Evolutionary conservation across 2,797 vertebrate species (phyloP).

Genomic region (Poeciliopsis paucimaculata): DNA sequence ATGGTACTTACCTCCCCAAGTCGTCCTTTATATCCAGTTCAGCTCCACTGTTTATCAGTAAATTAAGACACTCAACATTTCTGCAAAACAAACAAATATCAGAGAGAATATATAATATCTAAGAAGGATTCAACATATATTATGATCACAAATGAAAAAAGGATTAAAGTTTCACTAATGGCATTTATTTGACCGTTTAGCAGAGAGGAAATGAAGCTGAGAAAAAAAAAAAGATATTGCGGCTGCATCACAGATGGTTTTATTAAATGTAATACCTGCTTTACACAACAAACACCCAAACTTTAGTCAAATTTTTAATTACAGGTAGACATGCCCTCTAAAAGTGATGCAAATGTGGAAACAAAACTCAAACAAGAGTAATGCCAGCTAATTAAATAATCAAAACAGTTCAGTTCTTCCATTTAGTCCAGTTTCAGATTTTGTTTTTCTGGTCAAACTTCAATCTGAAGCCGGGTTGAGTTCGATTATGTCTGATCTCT

Average conservation of each 20-base stretch:
- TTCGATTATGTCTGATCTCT: conserved; percentile 9
- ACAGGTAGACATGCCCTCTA: background rate
- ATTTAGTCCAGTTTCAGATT: background rate
- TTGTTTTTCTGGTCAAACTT: background rate
- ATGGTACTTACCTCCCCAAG: conserved; percentile 86
- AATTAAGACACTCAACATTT: conserved; percentile 95
- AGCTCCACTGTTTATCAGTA: conserved; percentile 90
- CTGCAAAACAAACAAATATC: conserved; percentile 62
- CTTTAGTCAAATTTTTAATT: background rate
- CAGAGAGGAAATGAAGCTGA: background rate
- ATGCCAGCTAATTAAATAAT: background rate
- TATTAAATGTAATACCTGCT: background rate
- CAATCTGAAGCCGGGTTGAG: background rate
- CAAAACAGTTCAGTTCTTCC: background rate
- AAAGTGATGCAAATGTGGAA: background rate
- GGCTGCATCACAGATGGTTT: background rate
- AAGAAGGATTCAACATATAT: background rate
- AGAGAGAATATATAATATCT: background rate
- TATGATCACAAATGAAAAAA: background rate
- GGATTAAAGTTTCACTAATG: background rate
- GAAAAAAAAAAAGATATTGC: background rate
- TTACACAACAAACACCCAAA: background rate
- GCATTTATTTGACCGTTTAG: background rate
- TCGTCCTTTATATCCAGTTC: conserved; percentile 90
- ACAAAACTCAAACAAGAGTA: background rate